phyloP scores from a whole-genome alignment of 2,888 invertebrate species.

The Syrista parreyssii region DNA sequence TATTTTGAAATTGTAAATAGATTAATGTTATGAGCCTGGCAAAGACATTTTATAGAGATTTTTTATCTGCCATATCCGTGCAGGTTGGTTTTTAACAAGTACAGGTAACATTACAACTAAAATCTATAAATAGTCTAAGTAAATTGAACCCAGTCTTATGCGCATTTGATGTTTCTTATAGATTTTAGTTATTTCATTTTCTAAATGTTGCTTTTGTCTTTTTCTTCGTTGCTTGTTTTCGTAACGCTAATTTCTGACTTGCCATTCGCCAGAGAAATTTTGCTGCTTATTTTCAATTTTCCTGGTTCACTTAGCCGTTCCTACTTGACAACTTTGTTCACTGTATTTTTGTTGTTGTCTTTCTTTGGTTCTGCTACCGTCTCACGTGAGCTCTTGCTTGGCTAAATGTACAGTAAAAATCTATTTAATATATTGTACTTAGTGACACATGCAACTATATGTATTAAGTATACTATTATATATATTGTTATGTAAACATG shows the following conservation, averaged over 20 bases:
- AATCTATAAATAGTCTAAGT: too few relatives aligned
- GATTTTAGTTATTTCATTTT: too few relatives aligned
- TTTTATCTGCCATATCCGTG: too few relatives aligned
- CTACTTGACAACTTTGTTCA: conserved; percentile 39
- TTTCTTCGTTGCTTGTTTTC: conserved; percentile 43
- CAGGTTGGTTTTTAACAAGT: too few relatives aligned
- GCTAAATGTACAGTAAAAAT: conserved; percentile 19
- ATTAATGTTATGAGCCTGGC: too few relatives aligned
- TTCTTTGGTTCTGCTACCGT: conserved; percentile 43
- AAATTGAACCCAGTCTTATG: too few relatives aligned
- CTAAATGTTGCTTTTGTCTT: conserved; percentile 42
- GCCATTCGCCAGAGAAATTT: conserved; percentile 64
- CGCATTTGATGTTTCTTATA: too few relatives aligned
- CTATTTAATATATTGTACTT: background rate
- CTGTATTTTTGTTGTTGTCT: conserved; percentile 40
- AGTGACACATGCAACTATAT: background rate
- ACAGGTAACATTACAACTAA: too few relatives aligned
- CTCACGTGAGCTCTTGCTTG: conserved; percentile 42
- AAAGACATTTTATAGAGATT: too few relatives aligned
- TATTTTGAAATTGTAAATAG: too few relatives aligned
- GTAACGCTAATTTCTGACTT: conserved; percentile 58
- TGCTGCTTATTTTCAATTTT: conserved; percentile 60
- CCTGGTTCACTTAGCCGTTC: conserved; percentile 52
- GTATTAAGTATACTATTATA: conserved; percentile 1
- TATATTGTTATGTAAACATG: background rate